These are phyloP conservation scores for Artibeus jamaicensis DNA, from an alignment of 2,797 vertebrate species.

Conservation along the genomic window DNA sequence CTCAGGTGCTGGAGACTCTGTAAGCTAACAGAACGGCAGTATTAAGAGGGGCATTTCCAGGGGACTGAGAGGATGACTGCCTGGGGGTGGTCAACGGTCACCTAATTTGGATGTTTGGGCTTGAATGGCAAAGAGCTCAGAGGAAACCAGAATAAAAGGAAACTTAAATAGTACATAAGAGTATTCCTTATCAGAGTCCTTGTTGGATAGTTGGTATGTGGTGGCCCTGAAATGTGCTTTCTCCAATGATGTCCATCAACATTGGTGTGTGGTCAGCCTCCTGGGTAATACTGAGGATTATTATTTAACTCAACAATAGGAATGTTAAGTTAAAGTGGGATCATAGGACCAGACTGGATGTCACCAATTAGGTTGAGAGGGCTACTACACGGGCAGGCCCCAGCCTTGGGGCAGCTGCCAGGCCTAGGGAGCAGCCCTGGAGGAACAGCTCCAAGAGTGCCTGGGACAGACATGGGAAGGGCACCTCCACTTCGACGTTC, in stretches of 20 bases:
- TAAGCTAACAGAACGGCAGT: slow-evolving; percentile 57
- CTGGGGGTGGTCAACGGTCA: neutral
- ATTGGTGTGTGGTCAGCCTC: neutral
- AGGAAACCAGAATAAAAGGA: slow-evolving; percentile 53
- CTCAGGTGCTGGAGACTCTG: slow-evolving; percentile 67
- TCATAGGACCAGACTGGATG: neutral
- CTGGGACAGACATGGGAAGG: fast-evolving
- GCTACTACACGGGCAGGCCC: neutral
- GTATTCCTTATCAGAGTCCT: slow-evolving; percentile 66
- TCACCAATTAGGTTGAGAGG: neutral
- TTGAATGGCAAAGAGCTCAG: slow-evolving; percentile 37
- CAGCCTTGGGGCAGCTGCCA: neutral
- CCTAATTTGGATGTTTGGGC: neutral
- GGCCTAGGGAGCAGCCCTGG: neutral
- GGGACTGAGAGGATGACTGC: slow-evolving; percentile 18
- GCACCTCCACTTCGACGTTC: neutral
- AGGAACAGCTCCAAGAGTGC: fast-evolving
- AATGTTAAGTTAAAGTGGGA: neutral
- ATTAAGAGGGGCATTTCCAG: slow-evolving; percentile 74
- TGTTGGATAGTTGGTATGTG: slow-evolving; percentile 46
- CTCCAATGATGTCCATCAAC: fast-evolving
- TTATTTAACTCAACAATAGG: neutral
- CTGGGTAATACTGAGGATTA: neutral
- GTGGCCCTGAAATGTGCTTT: neutral
- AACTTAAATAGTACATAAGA: slow-evolving; percentile 49